Evolutionary conservation across 1,140 invertebrate species (phyloP).

Genomic region (Rhopalosiphum padi): DNA sequence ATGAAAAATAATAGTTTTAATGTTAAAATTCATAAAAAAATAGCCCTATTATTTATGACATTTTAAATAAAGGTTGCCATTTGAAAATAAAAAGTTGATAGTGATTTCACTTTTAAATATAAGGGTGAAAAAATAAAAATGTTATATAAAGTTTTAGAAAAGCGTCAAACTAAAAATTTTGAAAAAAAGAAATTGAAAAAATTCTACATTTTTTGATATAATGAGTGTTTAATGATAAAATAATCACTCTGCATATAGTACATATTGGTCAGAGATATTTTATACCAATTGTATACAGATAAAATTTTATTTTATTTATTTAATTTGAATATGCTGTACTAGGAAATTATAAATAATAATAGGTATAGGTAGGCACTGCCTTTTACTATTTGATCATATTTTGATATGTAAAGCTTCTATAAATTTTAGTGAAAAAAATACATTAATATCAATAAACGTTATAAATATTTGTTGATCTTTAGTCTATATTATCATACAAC

Average conservation of each 20-base stretch:
- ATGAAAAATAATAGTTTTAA: too few relatives aligned
- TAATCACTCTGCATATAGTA: not conserved
- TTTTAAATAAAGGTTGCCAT: too few relatives aligned
- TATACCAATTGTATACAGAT: not conserved
- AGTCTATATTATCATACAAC: not conserved
- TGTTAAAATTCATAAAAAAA: too few relatives aligned
- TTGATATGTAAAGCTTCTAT: not conserved
- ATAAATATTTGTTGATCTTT: not conserved
- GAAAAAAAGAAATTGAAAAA: too few relatives aligned
- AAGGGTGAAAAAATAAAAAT: too few relatives aligned
- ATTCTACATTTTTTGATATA: too few relatives aligned
- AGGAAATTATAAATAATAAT: not conserved
- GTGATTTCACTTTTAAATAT: too few relatives aligned
- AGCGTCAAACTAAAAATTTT: too few relatives aligned
- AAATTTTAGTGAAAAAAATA: not conserved
- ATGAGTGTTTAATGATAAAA: too few relatives aligned
- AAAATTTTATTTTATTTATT: not conserved
- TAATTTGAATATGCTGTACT: not conserved
- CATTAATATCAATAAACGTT: not conserved
- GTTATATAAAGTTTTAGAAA: too few relatives aligned
- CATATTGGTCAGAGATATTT: not conserved
- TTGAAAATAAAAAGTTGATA: too few relatives aligned
- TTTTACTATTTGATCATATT: not conserved
- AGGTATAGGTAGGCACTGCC: not conserved
- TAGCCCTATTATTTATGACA: too few relatives aligned